Percentiles rank a stretch among this genome's conserved stretches.
These are phyloP conservation scores for Sorex maritimensis DNA, from an alignment of 2,797 vertebrate genomes.

Conservation along the genomic window DNA sequence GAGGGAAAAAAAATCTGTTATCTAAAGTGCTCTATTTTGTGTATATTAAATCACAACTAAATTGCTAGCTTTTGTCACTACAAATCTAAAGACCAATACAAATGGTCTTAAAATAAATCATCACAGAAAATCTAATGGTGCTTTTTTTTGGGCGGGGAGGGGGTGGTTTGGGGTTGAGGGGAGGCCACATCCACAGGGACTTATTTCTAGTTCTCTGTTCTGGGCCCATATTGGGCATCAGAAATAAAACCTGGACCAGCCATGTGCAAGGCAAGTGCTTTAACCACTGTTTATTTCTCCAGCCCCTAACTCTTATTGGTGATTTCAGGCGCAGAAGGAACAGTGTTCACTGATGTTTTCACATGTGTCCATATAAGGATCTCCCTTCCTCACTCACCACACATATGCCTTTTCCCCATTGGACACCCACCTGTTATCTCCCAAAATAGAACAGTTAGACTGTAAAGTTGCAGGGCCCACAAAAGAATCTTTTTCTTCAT, in stretches of 20 bases:
- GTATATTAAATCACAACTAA: background rate
- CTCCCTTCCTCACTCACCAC: background rate
- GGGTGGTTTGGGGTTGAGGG: no score
- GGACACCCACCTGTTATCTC: slow-evolving; percentile 59
- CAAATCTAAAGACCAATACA: background rate
- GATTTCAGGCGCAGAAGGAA: background rate
- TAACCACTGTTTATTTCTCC: no score
- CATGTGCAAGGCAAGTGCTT: no score
- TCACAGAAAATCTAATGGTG: background rate
- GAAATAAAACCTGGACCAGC: no score
- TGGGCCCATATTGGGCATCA: no score
- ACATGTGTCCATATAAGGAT: background rate
- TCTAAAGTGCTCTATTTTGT: background rate
- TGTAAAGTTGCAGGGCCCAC: background rate
- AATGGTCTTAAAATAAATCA: background rate
- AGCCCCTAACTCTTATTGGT: background rate
- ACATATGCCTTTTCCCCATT: background rate
- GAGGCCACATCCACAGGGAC: no score
- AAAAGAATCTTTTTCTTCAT: slow-evolving; percentile 27
- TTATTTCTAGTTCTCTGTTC: no score
- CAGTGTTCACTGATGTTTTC: background rate
- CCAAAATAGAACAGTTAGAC: slow-evolving; percentile 69
- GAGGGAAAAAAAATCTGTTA: background rate
- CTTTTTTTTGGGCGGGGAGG: no score
- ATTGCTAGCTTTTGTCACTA: background rate